These are phyloP conservation scores for Nasua narica DNA, from an alignment of 2,797 vertebrate genomes.

Conservation along the genomic window DNA sequence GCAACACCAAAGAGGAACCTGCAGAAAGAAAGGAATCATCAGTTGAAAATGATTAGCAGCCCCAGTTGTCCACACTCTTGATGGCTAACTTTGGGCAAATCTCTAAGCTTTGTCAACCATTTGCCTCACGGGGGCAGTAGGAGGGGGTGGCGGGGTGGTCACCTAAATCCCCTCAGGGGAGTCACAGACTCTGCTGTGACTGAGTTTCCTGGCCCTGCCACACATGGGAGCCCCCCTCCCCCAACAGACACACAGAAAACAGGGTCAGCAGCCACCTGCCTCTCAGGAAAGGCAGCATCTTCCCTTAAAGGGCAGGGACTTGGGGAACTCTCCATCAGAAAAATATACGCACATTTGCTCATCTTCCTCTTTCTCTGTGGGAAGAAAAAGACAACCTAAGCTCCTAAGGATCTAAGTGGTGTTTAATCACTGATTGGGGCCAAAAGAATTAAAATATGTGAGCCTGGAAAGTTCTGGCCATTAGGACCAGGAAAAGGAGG, in stretches of 20 bases:
- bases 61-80: background rate
- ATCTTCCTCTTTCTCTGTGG: background rate
- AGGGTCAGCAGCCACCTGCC: background rate
- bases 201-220: background rate
- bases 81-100: background rate
- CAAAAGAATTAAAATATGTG: background rate
- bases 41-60: background rate
- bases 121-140: fast-evolving
- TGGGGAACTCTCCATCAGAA: background rate
- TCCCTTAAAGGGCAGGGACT: background rate
- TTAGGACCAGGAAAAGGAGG: background rate
- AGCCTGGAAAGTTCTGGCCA: background rate
- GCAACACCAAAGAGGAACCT: background rate
- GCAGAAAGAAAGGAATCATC: background rate
- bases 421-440: background rate
- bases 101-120: background rate
- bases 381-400: background rate
- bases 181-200: background rate
- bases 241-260: background rate
- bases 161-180: background rate
- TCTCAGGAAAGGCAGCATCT: background rate
- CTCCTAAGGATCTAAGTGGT: background rate
- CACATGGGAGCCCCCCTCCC: background rate
- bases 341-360: background rate
- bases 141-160: background rate